Evolutionary conservation across 2,113 vertebrate genomes (phyloP), one percentile per base, ranked within the genome.

Genomic region (Progne subis): DNA sequence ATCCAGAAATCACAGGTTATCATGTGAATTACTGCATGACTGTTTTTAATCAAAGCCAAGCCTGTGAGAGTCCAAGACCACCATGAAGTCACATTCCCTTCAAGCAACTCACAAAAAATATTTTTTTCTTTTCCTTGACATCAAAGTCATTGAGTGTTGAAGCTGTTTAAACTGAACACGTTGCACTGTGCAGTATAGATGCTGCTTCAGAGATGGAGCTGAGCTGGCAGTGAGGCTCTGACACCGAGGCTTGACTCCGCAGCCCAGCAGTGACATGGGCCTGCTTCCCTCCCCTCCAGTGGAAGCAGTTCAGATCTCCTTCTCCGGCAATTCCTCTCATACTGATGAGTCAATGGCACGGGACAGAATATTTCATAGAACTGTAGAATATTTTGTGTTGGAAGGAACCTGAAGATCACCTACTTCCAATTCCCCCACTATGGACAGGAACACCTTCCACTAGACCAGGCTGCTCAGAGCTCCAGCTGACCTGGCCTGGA

Each of bases 201-300:
- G 32, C 55, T 8, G 3, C 70, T 86, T 75, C 52, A 74, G 65
- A 90, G 56, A 31, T 16, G 47, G 46, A 53, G 18, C 0, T 44
- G 43, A 34, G 37, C 47, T 24, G 29, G 9, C 37, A 77, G 25
- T 5, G 67, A 90, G 47, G 52, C 55, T 55, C 47, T 43, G 67
- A 74, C 31, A 26, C 32, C 0, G 0, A n/a, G 32, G 24, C n/a
- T 46, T 67, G 68, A 56, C 1, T 37, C 1, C n/a, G 57, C 59
- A 86, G n/a, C 44, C 68, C 68, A 64, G 43, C 50, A 53, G 46
- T 1, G 16, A 39, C 31, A 20, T 2, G 9, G 81, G 14, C 47
- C 34, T 63, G 14, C 14, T 70, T 65, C 75, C 32, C 32, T 55
- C 17, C 12, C 9, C n/a, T 61, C 53, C 7, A 4, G 21, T 20